A percentile compares a stretch with the other conserved stretches of the same genome.
Conservation (phyloP, 2,113 vertebrate genomes). For the Xiphophorus maculatus region DNA sequence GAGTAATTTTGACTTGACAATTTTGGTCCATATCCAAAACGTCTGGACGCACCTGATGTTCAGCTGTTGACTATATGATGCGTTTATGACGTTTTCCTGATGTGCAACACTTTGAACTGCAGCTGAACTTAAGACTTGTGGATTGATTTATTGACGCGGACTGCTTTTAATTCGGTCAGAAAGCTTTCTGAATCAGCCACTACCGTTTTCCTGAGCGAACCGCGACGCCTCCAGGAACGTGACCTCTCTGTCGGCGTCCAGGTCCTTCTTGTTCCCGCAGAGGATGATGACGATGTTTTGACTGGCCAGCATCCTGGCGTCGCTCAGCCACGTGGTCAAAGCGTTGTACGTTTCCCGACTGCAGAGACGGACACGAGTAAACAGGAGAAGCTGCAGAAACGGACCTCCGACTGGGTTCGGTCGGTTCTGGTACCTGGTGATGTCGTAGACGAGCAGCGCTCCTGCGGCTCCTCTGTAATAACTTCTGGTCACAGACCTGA, state of each 20-base stretch:
- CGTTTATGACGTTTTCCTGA: no score
- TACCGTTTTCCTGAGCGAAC: conserved; percentile 92
- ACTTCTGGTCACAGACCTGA: conserved; percentile 92
- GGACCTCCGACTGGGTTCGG: background rate
- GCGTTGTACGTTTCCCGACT: conserved; percentile 94
- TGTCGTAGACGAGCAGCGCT: conserved; percentile 91
- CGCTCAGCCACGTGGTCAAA: conserved; percentile 90
- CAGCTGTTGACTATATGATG: no score
- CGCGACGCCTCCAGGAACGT: conserved; percentile 92
- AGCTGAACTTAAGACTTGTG: no score
- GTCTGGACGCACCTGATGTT: no score
- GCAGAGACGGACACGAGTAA: conserved; percentile 1
- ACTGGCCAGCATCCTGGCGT: conserved; percentile 91
- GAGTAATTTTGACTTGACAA: no score
- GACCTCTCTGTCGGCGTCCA: conserved; percentile 91
- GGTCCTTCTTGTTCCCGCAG: conserved; percentile 93
- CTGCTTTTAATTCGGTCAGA: background rate
- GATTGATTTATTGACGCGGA: no score
- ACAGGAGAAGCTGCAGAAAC: background rate
- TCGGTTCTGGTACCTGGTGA: conserved; percentile 83
- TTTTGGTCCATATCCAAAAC: no score
- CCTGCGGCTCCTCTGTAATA: conserved; percentile 94
- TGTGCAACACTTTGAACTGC: no score
- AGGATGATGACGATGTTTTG: conserved; percentile 94
- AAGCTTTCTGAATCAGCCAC: background rate